Conservation (phyloP, 1,140 invertebrate genomes). For the Aporrectodea caliginosa region DNA sequence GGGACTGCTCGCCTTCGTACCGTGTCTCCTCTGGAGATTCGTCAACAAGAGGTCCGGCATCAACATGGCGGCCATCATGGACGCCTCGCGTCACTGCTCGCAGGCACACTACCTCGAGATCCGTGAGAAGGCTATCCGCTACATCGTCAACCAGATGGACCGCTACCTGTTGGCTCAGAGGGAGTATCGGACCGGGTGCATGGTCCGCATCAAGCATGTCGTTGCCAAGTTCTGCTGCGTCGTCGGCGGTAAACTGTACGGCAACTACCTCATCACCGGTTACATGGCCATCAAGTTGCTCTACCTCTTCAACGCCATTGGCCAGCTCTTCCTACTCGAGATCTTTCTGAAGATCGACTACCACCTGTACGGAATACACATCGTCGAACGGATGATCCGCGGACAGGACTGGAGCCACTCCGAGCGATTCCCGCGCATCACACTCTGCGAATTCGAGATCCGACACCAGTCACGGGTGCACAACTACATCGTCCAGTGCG, state of each 20-base stretch:
- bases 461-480: slow-evolving; percentile 42
- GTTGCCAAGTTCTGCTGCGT: slow-evolving; percentile 24
- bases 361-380: slow-evolving; percentile 56
- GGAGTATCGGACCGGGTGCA: slow-evolving; percentile 36
- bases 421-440: slow-evolving; percentile 56
- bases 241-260: slow-evolving; percentile 54
- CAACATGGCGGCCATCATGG: slow-evolving; percentile 40
- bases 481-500: slow-evolving; percentile 50
- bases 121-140: slow-evolving; percentile 51
- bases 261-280: slow-evolving; percentile 49
- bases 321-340: no score
- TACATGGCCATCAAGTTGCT: slow-evolving; percentile 58
- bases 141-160: no score
- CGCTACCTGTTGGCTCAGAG: no score
- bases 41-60: slow-evolving; percentile 58
- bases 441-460: slow-evolving; percentile 58
- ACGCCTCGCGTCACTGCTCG: slow-evolving; percentile 37
- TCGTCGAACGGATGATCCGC: slow-evolving; percentile 50
- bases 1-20: slow-evolving; percentile 60
- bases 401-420: slow-evolving; percentile 53
- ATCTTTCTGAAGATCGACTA: slow-evolving; percentile 57
- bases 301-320: slow-evolving; percentile 57
- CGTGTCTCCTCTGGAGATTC: slow-evolving; percentile 60
- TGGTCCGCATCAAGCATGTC: slow-evolving; percentile 34
- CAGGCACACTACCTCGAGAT: slow-evolving; percentile 50